These are phyloP conservation scores for Psephotus haematonotus DNA, from an alignment of 2,113 vertebrate genomes.

Conservation along the genomic window DNA sequence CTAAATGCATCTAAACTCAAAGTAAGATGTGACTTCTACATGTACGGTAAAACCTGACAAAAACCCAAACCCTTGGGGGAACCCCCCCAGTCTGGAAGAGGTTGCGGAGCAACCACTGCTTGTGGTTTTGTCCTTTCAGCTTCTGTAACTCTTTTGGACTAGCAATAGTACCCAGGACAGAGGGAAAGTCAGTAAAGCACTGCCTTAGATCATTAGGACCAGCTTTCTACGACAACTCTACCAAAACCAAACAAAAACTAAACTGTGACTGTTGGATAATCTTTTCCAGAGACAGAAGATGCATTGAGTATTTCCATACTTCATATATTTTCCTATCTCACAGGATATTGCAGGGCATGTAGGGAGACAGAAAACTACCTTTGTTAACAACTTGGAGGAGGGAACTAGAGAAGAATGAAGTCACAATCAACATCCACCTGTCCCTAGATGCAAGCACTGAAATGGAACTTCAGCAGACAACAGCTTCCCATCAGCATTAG, in stretches of 20 bases:
- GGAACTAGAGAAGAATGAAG: background rate
- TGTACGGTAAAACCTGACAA: background rate
- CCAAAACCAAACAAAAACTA: background rate
- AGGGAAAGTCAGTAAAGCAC: background rate
- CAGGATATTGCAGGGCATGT: background rate
- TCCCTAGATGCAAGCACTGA: background rate
- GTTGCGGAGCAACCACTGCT: background rate
- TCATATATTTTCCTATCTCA: background rate
- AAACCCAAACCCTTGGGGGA: accelerated
- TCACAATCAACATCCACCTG: no score
- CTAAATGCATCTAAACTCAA: background rate
- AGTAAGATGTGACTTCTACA: background rate
- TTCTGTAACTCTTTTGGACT: background rate
- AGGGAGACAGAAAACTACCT: background rate
- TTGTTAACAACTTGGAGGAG: background rate
- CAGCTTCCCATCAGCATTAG: background rate
- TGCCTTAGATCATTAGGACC: background rate
- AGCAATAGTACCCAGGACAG: background rate
- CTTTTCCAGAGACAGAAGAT: background rate
- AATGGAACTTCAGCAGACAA: background rate
- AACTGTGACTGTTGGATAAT: background rate
- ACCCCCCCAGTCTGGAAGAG: background rate
- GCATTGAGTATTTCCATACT: background rate
- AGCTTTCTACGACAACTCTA: background rate
- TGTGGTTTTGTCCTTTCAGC: background rate